These are phyloP conservation scores for Alauda arvensis DNA, from an alignment of 2,797 vertebrate species.

Conservation along the genomic window DNA sequence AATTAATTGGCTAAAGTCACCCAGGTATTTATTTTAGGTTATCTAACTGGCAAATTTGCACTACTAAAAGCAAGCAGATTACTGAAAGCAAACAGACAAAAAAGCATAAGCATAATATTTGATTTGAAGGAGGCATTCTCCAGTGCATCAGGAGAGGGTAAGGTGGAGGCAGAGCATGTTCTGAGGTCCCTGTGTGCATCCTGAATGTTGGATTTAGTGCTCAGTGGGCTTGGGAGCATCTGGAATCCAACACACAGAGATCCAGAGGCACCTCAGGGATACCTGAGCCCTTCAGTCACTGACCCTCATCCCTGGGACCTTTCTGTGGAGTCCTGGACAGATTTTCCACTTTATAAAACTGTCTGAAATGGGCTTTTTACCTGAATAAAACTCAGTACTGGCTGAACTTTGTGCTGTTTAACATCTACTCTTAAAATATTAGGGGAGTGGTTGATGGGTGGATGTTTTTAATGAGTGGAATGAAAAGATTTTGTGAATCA, in stretches of 20 bases:
- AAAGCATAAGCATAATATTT: neutral
- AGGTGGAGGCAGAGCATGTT: fast-evolving
- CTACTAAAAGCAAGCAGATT: neutral
- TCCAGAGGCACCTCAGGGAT: neutral
- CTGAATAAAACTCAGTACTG: neutral
- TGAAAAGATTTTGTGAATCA: neutral
- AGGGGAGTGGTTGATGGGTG: neutral
- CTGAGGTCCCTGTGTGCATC: neutral
- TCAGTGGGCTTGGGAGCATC: neutral
- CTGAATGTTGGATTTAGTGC: neutral
- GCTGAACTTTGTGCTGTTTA: neutral
- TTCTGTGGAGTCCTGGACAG: neutral
- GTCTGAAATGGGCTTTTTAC: neutral
- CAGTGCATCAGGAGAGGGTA: neutral
- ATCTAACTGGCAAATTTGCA: neutral
- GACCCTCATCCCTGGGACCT: neutral
- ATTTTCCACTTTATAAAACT: neutral
- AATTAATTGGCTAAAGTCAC: neutral
- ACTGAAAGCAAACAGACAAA: neutral
- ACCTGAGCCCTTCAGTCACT: neutral
- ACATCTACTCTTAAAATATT: neutral
- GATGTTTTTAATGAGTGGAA: neutral
- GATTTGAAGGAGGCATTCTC: neutral
- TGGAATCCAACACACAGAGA: neutral
- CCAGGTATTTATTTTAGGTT: neutral